These are phyloP conservation scores for Plecturocebus donacophilus DNA, from an alignment of 2,113 vertebrate species.

Conservation along the genomic window DNA sequence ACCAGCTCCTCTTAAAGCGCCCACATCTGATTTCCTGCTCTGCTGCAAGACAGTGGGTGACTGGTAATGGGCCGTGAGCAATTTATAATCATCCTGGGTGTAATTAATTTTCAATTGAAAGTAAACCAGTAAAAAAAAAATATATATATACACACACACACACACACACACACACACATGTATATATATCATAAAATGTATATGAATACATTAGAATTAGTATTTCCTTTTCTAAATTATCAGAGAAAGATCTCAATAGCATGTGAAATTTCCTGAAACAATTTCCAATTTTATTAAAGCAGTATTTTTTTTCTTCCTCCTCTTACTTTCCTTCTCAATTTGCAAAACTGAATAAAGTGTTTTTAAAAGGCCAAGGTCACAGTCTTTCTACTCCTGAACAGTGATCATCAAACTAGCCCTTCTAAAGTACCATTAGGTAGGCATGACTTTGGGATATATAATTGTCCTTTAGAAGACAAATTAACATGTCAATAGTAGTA, in stretches of 20 bases:
- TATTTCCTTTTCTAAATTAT: conserved; percentile 19
- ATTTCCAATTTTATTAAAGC: neutral
- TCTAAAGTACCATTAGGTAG: neutral
- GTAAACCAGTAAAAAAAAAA: neutral
- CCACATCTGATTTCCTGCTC: conserved; percentile 67
- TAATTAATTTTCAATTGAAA: conserved; percentile 57
- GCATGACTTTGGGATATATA: neutral
- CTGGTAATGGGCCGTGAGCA: conserved; percentile 49
- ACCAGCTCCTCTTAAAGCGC: conserved; percentile 80
- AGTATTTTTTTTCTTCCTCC: neutral
- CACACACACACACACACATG: too few relatives aligned
- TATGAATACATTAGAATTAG: neutral
- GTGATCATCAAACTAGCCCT: neutral
- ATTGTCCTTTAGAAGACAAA: neutral
- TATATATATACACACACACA: too few relatives aligned
- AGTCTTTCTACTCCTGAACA: neutral
- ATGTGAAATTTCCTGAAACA: neutral
- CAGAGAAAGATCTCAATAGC: neutral
- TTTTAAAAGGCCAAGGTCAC: neutral
- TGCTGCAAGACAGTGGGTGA: conserved; percentile 41
- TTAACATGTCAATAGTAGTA: neutral
- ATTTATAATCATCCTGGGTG: neutral
- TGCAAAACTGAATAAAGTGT: neutral
- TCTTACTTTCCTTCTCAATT: neutral
- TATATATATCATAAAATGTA: too few relatives aligned